phyloP scores from a whole-genome alignment of 2,888 invertebrate genomes.

The Tenthredo livida region DNA sequence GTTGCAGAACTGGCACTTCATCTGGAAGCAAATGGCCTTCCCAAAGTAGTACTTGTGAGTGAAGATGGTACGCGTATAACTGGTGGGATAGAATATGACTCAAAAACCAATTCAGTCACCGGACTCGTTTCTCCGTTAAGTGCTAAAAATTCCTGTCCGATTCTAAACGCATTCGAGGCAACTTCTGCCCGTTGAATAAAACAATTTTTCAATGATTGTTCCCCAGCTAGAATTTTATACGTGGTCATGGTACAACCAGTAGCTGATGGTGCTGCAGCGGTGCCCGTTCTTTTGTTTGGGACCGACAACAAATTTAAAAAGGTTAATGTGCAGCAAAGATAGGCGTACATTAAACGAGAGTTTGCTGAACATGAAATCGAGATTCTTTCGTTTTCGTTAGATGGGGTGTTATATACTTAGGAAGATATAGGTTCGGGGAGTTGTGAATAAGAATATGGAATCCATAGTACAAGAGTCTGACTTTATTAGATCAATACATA shows the following conservation, averaged over 20 bases:
- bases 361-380: too few relatives aligned
- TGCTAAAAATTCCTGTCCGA: neutral
- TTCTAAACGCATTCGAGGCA: neutral
- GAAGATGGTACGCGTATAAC: conserved; percentile 17
- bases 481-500: too few relatives aligned
- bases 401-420: too few relatives aligned
- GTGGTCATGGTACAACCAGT: conserved; percentile 14
- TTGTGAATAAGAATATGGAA: too few relatives aligned
- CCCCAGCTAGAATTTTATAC: conserved; percentile 8
- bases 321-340: too few relatives aligned
- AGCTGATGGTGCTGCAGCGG: too few relatives aligned
- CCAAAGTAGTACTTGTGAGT: conserved; percentile 12
- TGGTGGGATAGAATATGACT: conserved; percentile 32
- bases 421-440: too few relatives aligned
- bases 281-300: too few relatives aligned
- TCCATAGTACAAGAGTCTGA: too few relatives aligned
- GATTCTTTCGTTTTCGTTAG: too few relatives aligned
- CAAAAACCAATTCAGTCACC: neutral
- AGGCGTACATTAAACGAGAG: too few relatives aligned
- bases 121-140: conserved; percentile 25
- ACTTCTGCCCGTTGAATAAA: conserved; percentile 32
- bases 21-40: neutral
- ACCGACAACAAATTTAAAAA: too few relatives aligned
- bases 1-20: conserved; percentile 8
- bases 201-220: neutral